Conservation (phyloP, 2,888 invertebrate genomes). For the Drosophila ustulata region DNA sequence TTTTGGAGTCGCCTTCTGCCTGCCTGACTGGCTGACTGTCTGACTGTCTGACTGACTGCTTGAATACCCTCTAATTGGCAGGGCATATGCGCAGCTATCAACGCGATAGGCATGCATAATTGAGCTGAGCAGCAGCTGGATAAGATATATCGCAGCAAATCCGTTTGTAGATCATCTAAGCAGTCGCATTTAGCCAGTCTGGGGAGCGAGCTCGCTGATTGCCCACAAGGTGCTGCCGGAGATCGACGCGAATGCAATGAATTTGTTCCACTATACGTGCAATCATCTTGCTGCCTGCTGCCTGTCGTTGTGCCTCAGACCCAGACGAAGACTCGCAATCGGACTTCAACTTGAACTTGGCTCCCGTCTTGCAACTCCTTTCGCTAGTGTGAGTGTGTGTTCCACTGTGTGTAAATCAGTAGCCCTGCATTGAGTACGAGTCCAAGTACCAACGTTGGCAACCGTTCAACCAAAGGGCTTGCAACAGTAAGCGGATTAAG, state of each 20-base stretch:
- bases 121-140: background rate
- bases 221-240: conserved; percentile 67
- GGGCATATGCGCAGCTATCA: conserved; percentile 32
- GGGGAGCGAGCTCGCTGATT: conserved; percentile 52
- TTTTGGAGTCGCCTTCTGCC: conserved; percentile 60
- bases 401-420: conserved; percentile 62
- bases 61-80: conserved; percentile 34
- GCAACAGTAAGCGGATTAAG: conserved; percentile 59
- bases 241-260: conserved; percentile 73
- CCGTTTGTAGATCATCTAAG: conserved; percentile 34
- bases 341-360: conserved; percentile 29
- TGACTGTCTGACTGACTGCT: background rate
- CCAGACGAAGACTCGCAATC: conserved; percentile 22
- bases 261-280: conserved; percentile 78
- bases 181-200: conserved; percentile 18
- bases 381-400: conserved; percentile 2
- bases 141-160: background rate
- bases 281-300: conserved; percentile 57
- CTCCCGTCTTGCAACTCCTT: conserved; percentile 27
- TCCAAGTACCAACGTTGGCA: conserved; percentile 51
- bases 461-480: conserved; percentile 35
- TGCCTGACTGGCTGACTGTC: background rate
- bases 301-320: conserved; percentile 8
- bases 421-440: conserved; percentile 58
- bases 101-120: background rate